Conservation (phyloP, 2,797 vertebrate species). For the Smutsia temminckii region DNA sequence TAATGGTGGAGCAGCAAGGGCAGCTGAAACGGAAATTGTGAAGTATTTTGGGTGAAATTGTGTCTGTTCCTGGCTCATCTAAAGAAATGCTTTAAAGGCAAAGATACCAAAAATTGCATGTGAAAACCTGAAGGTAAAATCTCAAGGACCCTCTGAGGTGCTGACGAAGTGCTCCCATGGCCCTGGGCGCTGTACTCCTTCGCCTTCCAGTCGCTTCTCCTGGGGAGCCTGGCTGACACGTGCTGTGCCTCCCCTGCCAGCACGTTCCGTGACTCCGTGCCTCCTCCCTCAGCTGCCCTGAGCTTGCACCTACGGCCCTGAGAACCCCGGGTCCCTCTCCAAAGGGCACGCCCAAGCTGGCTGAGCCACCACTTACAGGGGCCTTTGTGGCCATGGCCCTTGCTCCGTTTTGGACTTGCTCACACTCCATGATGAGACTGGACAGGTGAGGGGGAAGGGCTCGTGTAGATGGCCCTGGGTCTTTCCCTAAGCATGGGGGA, state of each 20-base stretch:
- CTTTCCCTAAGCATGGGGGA: neutral
- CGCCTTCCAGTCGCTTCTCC: neutral
- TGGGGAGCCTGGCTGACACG: neutral
- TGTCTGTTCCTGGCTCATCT: slow-evolving; percentile 23
- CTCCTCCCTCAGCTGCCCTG: neutral
- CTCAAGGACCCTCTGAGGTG: neutral
- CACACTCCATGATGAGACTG: fast-evolving
- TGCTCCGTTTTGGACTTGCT: neutral
- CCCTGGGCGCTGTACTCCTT: neutral
- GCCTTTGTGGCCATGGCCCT: neutral
- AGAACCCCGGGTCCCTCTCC: neutral
- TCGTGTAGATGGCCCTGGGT: too few species aligned
- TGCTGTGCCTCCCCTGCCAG: fast-evolving
- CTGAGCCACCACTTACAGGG: fast-evolving
- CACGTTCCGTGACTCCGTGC: fast-evolving
- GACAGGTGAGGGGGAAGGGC: neutral
- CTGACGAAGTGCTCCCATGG: neutral
- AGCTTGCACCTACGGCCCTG: neutral
- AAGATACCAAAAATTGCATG: neutral
- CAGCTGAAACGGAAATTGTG: neutral
- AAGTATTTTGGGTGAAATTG: neutral
- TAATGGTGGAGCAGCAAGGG: neutral
- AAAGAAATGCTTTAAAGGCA: slow-evolving; percentile 22
- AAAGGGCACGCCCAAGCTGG: fast-evolving
- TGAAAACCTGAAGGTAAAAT: neutral